Evolutionary conservation across 2,797 vertebrate genomes (phyloP), one percentile per base, ranked within the genome.

Genomic region (Enteromius unitaeniatus): DNA sequence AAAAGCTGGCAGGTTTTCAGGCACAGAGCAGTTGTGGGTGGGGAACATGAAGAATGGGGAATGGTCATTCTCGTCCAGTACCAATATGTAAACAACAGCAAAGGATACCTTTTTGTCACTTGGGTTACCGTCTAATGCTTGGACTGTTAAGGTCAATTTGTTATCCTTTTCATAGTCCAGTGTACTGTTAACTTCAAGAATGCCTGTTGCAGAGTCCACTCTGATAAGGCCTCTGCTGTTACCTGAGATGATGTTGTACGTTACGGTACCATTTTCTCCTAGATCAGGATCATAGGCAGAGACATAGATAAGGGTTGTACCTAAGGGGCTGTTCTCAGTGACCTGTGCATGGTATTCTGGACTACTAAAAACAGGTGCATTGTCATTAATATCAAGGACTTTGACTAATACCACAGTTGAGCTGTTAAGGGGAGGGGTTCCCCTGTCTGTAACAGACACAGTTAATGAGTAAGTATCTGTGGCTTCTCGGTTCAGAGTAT

Each of bases 21-120:
- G 87, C 69, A 97, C 90, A 0, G 81, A 87, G 67, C 97, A 99
- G 86, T 92, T 95, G 26, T 97, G 45, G 28, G 86, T 93, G 0
- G 97, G 92, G 86, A 97, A 96, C 88, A 94, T 85, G 85, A 99
- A 99, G 85, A 94, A 93, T 0, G 97, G 97, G 13, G 91, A 87
- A 42, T 98, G 95, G 89, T 99, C 97, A n/a, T 99, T 99, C 76
- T 97, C 97, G 84, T 99, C 97, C 67, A 97, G 88, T 73, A 99
- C 70, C 0, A 76, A 92, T 75, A 99, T 68, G 28, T 90, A 91
- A 78, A 98, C 90, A 58, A 95, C 72, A 0, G 96, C 90, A 84
- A 99, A 97, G 72, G 95, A 94, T 37, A 91, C 88, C 6, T 97
- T 95, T 49, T 77, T 90, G 28, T 90, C 79, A 51, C 91, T 91